phyloP scores from a whole-genome alignment of 2,113 vertebrate genomes.

The Mugil cephalus region DNA sequence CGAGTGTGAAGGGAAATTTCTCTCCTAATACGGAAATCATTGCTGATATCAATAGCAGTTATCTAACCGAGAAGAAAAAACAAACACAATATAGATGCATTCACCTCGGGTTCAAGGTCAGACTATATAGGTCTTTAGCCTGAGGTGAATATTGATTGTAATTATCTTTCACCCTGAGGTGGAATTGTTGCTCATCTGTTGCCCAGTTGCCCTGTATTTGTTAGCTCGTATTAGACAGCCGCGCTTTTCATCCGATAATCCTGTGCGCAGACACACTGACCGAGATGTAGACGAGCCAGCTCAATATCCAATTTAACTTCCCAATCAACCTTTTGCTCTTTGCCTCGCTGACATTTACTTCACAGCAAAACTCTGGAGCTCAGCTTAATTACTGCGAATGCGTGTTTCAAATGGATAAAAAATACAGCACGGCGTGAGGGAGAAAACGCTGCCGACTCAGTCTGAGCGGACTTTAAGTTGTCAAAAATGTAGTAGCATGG shows the following conservation, averaged over 20 bases:
- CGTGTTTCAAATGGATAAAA: slow-evolving; percentile 22
- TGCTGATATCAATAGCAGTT: slow-evolving; percentile 39
- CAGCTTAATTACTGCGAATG: slow-evolving; percentile 26
- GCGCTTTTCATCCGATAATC: slow-evolving; percentile 34
- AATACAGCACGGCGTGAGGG: no score
- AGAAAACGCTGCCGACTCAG: not conserved
- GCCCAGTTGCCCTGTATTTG: slow-evolving; percentile 43
- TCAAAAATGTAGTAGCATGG: no score
- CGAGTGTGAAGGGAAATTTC: slow-evolving; percentile 30
- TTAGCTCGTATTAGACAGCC: slow-evolving; percentile 13
- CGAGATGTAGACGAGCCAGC: slow-evolving; percentile 36
- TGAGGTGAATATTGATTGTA: slow-evolving; percentile 64
- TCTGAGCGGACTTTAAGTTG: not conserved
- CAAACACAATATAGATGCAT: not conserved
- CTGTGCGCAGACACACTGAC: slow-evolving; percentile 7
- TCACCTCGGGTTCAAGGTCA: slow-evolving; percentile 41
- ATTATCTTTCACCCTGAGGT: slow-evolving; percentile 69
- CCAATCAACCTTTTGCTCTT: slow-evolving; percentile 61
- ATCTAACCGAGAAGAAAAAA: not conserved
- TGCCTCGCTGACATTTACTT: slow-evolving; percentile 42
- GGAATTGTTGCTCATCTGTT: slow-evolving; percentile 53
- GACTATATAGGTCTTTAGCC: slow-evolving; percentile 6
- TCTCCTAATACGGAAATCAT: slow-evolving; percentile 44
- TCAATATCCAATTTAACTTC: slow-evolving; percentile 75
- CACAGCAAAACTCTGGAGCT: slow-evolving; percentile 11